phyloP scores from a whole-genome alignment of 2,113 vertebrate genomes.

The Brevimyrus niger region DNA sequence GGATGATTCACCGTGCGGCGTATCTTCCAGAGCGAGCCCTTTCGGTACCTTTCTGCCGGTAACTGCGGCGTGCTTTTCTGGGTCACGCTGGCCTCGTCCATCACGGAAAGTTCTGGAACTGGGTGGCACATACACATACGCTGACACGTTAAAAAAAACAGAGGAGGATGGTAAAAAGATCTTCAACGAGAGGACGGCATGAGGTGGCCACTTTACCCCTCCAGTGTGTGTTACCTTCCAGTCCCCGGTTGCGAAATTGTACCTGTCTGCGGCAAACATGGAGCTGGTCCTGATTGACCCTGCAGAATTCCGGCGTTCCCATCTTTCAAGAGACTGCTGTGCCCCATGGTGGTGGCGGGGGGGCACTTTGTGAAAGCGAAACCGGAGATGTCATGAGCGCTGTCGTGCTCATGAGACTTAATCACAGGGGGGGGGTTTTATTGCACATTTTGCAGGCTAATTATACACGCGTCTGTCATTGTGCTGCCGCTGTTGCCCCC shows the following conservation, averaged over 20 bases:
- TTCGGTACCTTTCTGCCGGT: not conserved
- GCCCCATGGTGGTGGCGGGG: not conserved
- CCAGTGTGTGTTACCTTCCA: not conserved
- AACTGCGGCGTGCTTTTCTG: not conserved
- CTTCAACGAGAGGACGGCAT: not conserved
- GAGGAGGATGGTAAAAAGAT: not conserved
- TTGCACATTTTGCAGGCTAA: not conserved
- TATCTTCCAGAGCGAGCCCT: not conserved
- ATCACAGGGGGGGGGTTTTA: not conserved
- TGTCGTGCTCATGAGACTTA: not conserved
- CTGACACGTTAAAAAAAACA: not conserved
- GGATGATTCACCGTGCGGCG: not conserved
- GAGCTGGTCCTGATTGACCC: not conserved
- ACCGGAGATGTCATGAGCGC: not conserved
- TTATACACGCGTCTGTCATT: conserved; percentile 5
- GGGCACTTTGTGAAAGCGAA: conserved; percentile 3
- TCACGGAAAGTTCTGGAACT: not conserved
- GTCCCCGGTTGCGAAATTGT: not conserved
- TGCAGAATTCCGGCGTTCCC: not conserved
- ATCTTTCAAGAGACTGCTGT: not conserved
- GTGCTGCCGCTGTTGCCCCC: not conserved
- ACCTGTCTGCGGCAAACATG: not conserved
- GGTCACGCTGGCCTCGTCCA: not conserved
- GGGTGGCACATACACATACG: not conserved
- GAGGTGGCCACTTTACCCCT: not conserved